Base-by-base conservation (phyloP, 2,888 invertebrate genomes). In the Ditula angustiorana region DNA sequence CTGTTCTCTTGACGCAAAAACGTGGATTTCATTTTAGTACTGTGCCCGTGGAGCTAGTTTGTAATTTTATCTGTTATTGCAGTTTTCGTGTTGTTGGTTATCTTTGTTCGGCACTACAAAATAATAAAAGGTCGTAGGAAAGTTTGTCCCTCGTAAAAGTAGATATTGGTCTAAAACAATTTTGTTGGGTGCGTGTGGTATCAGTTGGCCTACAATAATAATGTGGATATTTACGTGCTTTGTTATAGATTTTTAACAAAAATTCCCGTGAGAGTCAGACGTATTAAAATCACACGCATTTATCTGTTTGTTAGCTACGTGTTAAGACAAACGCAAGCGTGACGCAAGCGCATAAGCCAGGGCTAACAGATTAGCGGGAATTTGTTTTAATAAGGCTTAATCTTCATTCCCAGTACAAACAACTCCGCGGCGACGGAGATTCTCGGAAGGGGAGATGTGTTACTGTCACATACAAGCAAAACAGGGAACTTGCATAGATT, bases 51-150 rank as follows among this genome's bases (percentile, higher is more conserved):
- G 26, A 7, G n/a, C 41, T 46, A 57, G 57, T 57, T 50, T 52
- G 63, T 58, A 52, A 63, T 52, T 50, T 58, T 63, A 63, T 63
- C 57, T 52, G 57, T 63, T 63, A 63, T 63, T 58, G 63, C 63
- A 63, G 63, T 58, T 63, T 61, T 58, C 63, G 47, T 61, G 50
- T 57, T 44, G 56, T 30, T 55, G 49, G 37, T 49, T 46, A 63
- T 63, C 63, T 63, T 63, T 52, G 58, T 63, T 50, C 21, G 49
- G 24, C 55, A 57, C 30, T 47, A 21, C 35, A 2, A 37, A n/a
- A 49, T 26, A 50, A 57, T 63, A 63, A 63, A 63, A 52, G 57
- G 63, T 58, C 57, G 57, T 41, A 33, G 52, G n/a, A 2, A 63
- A 63, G 44, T 63, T 62, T 35, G 23, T 30, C 11, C 7, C 21